Base-by-base conservation (phyloP, 1,140 invertebrate species). In the Diabrotica undecimpunctata region DNA sequence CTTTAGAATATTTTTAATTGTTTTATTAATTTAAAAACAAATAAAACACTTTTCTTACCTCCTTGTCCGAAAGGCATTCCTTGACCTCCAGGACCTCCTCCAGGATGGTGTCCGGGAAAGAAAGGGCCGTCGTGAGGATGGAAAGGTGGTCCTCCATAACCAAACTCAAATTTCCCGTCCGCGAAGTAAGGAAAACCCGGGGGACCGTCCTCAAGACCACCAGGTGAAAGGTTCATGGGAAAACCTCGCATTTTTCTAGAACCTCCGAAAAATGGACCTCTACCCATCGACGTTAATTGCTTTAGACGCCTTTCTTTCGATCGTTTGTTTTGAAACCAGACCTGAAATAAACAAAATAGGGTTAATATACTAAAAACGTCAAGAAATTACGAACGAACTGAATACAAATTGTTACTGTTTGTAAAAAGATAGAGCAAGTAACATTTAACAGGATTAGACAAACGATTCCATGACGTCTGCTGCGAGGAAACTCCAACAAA, bases 251-350 rank as follows among this genome's bases (percentile, higher is more conserved):
- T 93, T 81, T 95, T 95, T 68, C 93, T 85, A 35, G 92, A 92
- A 25, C 90, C 90, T 36, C 91, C 91, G 83, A 94, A 94, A 83
- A 94, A 95, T 11, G 91, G 92, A 52, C 90, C 90, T 46, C 92
- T 84, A 73, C 96, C 95, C 92, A 95, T 94, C 64, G 92, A 94
- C 60, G 93, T 94, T 70, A 95, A 85, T 77, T 95, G 93, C 77
- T 95, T 94, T 75, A 96, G 86, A 70, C 96, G 88, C 66, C 97
- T 85, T 82, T 97, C 95, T 83, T 99, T 99, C 72, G 96, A 97
- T 66, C 97, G 85, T 76, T 98, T 98, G 82, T 99, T 99, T 85
- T 99, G 97, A 83, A 99, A 99, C 97, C 97, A 99, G 63, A 99
- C 97, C 97, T 98, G 84, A 54, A 68, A 72, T 36, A 56, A 62